Percentiles rank a stretch among this genome's conserved stretches.
Conservation (phyloP, 2,888 invertebrate species). For the Brachylomia viminalis region DNA sequence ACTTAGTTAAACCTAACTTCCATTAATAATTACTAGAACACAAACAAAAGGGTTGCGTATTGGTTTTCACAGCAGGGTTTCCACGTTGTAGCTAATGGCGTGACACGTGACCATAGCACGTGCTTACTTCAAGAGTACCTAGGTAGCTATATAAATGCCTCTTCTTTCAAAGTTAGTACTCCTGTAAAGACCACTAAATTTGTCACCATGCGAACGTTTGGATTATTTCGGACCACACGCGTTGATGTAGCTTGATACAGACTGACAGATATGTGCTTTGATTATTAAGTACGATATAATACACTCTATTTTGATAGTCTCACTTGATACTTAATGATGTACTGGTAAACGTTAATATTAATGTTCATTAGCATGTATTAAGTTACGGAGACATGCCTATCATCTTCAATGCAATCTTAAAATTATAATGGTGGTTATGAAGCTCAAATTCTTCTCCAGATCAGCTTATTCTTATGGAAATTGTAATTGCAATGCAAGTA, state of each 20-base stretch:
- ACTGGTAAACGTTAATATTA: constrained; percentile 16
- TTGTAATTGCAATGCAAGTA: constrained; percentile 29
- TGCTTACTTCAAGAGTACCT: constrained; percentile 31
- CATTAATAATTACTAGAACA: constrained; percentile 24
- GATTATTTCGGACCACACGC: constrained; percentile 40
- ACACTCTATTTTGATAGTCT: constrained; percentile 24
- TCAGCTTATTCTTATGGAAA: constrained; percentile 20
- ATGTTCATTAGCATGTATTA: constrained; percentile 8
- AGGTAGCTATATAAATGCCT: constrained; percentile 22
- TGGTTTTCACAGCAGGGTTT: constrained; percentile 48
- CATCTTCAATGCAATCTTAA: constrained; percentile 4
- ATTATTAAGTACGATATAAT: constrained; percentile 17
- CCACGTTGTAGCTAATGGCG: constrained; percentile 44
- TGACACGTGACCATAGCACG: constrained; percentile 53
- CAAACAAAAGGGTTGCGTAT: constrained; percentile 31
- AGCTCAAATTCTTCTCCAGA: constrained; percentile 7
- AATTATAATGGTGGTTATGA: constrained; percentile 1
- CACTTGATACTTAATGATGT: constrained; percentile 32
- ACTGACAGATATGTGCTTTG: not conserved
- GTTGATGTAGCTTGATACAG: not conserved
- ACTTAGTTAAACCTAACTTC: constrained; percentile 18
- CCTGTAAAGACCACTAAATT: constrained; percentile 32
- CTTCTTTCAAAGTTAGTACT: constrained; percentile 11
- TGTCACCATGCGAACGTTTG: constrained; percentile 10
- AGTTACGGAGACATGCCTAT: constrained; percentile 11